Evolutionary conservation across 2,888 invertebrate species (phyloP), one percentile per base, ranked within the genome.

Genomic region (Sarcophaga variegata): DNA sequence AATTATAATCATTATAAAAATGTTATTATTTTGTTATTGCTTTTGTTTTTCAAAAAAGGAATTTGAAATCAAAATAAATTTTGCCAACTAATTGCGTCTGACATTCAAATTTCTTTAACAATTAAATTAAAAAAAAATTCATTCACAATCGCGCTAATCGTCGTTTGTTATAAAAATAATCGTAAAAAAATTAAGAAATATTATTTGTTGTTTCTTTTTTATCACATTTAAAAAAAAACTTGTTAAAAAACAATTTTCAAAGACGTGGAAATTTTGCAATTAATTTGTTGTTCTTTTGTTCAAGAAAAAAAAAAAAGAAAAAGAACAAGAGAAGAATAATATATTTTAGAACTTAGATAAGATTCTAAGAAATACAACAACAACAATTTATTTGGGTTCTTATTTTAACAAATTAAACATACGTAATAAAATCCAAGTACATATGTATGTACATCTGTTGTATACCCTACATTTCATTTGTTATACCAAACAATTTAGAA

Each of bases 181-280:
- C 17, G 10, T 54, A 12, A 54, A 17, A 49, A 54, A 6, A 37
- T 17, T 37, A 2, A 12, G 49, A 70, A 22, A 54, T 27, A 59
- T 27, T 59, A 2, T n/a, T n/a, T 66, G 8, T 17, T 59, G n/a
- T 71, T 66, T 14, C 11, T 45, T 67, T n/a, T 27, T 60, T 17
- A 22, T 27, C n/a, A 27, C 37, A 54, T 64, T 71, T 63, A 63
- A 14, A 37, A 49, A 54, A 14, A 22, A 54, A 37, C 22, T 54
- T 22, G 37, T 59, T 64, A 10, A 27, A 17, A 49, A 77, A 67
- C 10, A 20, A 69, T 66, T 59, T 22, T 59, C 8, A 49, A 64
- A 54, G 12, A 64, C 64, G 27, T 76, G 54, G 37, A 71, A 62
- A 63, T 67, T 74, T 74, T 67, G 25, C 60, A 74, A 74, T 81